Evolutionary conservation across 2,797 vertebrate genomes (phyloP).

Genomic region (Ctenochaetus hawaiiensis): DNA sequence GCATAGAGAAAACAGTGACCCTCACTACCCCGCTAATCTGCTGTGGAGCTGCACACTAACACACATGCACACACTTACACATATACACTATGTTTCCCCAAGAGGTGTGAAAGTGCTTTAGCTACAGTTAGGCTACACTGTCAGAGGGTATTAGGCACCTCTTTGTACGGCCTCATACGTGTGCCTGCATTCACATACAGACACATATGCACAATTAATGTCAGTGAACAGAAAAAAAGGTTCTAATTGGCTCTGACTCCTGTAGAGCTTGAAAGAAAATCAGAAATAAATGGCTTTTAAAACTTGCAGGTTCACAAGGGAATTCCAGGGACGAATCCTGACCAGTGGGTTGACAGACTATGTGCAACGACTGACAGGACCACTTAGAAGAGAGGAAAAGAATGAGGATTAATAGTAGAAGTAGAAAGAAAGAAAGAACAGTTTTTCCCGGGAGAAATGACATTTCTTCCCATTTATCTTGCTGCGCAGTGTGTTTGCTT

Average conservation of each 20-base stretch:
- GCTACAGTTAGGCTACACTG: constrained; percentile 42
- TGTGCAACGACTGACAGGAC: constrained; percentile 41
- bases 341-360: constrained; percentile 7
- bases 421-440: constrained; percentile 31
- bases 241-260: constrained; percentile 34
- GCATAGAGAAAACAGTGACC: constrained; percentile 18
- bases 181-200: constrained; percentile 22
- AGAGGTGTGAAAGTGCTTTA: constrained; percentile 50
- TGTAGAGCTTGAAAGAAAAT: constrained; percentile 32
- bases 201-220: constrained; percentile 9
- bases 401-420: constrained; percentile 49
- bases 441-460: constrained; percentile 24
- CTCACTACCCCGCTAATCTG: constrained; percentile 25
- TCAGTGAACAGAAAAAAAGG: background rate
- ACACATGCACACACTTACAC: constrained; percentile 20
- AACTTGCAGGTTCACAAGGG: constrained; percentile 9
- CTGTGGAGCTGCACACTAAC: constrained; percentile 11
- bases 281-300: constrained; percentile 35
- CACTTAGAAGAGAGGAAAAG: constrained; percentile 34
- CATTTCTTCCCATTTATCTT: constrained; percentile 50
- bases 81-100: constrained; percentile 21
- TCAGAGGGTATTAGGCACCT: constrained; percentile 34
- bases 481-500: constrained; percentile 28
- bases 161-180: background rate
- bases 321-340: constrained; percentile 13